Percentiles rank a stretch among this genome's conserved stretches.
Evolutionary conservation across 1,140 invertebrate genomes (phyloP).

Genomic region (Aphaenogaster ashmeadi): DNA sequence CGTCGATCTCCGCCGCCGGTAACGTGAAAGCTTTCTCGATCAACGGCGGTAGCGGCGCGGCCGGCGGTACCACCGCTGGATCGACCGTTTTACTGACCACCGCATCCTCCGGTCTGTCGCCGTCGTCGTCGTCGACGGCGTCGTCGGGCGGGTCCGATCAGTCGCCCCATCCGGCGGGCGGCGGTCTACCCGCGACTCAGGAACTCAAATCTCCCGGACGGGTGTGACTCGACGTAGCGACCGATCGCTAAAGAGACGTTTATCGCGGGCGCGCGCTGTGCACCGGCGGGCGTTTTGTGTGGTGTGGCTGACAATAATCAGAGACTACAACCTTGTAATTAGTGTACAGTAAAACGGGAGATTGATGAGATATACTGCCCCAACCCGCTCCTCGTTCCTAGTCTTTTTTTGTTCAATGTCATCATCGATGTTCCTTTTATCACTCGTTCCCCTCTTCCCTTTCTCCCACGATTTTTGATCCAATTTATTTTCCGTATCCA

Average conservation of each 20-base stretch:
- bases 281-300: slow-evolving; percentile 69
- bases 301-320: slow-evolving; percentile 87
- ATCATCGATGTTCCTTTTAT: slow-evolving; percentile 38
- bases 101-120: slow-evolving; percentile 83
- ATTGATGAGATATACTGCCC: slow-evolving; percentile 67
- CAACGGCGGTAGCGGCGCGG: slow-evolving; percentile 73
- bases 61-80: slow-evolving; percentile 45
- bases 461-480: not conserved
- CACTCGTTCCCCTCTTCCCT: not conserved
- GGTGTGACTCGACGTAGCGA: slow-evolving; percentile 81
- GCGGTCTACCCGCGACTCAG: slow-evolving; percentile 77
- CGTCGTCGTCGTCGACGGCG: slow-evolving; percentile 85
- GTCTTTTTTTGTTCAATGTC: slow-evolving; percentile 13
- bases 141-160: slow-evolving; percentile 85
- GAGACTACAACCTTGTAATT: slow-evolving; percentile 85
- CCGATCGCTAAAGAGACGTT: slow-evolving; percentile 35
- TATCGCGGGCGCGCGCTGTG: slow-evolving; percentile 50
- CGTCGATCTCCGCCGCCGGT: slow-evolving; percentile 79
- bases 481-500: slow-evolving; percentile 3
- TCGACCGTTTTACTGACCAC: slow-evolving; percentile 79
- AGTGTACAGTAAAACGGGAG: slow-evolving; percentile 83
- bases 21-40: slow-evolving; percentile 79
- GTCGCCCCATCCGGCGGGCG: slow-evolving; percentile 82
- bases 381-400: slow-evolving; percentile 25
- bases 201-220: slow-evolving; percentile 86